Evolutionary conservation across 1,140 invertebrate species (phyloP).

Genomic region (Procambarus virginalis): DNA sequence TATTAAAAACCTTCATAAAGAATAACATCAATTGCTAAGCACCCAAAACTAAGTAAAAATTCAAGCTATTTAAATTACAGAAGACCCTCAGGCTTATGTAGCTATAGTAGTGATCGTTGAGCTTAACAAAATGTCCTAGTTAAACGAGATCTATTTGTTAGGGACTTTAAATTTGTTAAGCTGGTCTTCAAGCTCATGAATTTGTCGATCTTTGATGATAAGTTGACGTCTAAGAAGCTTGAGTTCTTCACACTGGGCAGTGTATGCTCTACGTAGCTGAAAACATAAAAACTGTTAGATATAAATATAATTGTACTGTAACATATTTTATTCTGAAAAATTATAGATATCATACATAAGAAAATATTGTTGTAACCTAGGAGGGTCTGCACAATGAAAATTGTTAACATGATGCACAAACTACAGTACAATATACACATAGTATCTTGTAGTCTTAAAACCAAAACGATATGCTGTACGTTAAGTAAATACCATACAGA

Average conservation of each 20-base stretch:
- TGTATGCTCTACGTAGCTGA: constrained; percentile 55
- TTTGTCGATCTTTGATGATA: constrained; percentile 53
- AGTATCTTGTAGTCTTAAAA: too few species aligned
- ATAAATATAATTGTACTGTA: background rate
- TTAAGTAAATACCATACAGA: too few species aligned
- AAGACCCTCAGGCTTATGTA: background rate
- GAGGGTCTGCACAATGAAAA: too few species aligned
- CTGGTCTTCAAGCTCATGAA: constrained; percentile 59
- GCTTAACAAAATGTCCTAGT: background rate
- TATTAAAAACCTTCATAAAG: background rate
- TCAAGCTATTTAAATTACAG: background rate
- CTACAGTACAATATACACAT: too few species aligned
- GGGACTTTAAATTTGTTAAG: constrained; percentile 42
- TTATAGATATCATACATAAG: background rate
- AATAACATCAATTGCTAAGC: background rate
- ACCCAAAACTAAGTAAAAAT: background rate
- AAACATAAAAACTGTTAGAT: background rate
- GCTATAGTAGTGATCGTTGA: background rate
- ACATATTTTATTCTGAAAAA: background rate
- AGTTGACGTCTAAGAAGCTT: constrained; percentile 54
- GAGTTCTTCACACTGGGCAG: constrained; percentile 60
- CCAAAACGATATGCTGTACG: too few species aligned
- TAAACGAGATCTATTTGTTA: constrained; percentile 21
- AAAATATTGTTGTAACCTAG: background rate
- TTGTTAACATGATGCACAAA: too few species aligned